These are phyloP conservation scores for Drepana arcuata DNA, from an alignment of 1,140 invertebrate species.

Conservation along the genomic window DNA sequence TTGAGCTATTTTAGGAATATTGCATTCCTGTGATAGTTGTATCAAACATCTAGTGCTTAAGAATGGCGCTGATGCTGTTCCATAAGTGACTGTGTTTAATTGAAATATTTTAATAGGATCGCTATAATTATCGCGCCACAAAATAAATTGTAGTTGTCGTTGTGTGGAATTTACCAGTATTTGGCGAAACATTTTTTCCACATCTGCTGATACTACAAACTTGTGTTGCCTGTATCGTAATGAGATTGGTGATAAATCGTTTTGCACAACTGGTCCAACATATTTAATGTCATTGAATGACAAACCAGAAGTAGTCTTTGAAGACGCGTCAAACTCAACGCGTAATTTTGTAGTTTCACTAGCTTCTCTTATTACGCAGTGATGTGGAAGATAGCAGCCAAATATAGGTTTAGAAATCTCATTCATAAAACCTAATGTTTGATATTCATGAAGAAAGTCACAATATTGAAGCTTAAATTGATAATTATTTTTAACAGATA, in stretches of 20 bases:
- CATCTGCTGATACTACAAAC: neutral
- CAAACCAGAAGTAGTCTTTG: neutral
- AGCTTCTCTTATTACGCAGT: neutral
- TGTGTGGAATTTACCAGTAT: neutral
- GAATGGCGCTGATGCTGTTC: neutral
- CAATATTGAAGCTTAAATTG: neutral
- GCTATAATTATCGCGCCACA: neutral
- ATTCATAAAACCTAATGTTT: neutral
- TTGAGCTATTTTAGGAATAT: neutral
- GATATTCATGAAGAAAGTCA: neutral
- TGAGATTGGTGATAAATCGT: neutral
- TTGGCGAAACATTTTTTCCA: neutral
- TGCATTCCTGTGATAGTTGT: conserved; percentile 1
- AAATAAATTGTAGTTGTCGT: neutral
- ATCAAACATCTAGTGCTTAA: conserved; percentile 4
- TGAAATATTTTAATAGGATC: neutral
- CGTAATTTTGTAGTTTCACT: neutral
- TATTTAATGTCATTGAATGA: neutral
- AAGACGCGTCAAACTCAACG: neutral
- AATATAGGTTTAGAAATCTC: neutral
- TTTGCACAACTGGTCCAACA: neutral
- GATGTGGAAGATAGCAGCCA: neutral
- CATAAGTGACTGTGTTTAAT: neutral
- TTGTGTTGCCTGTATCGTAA: neutral
- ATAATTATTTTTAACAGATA: too few species aligned